Conservation (phyloP, 2,888 invertebrate genomes). For the Melinaea menophilus region DNA sequence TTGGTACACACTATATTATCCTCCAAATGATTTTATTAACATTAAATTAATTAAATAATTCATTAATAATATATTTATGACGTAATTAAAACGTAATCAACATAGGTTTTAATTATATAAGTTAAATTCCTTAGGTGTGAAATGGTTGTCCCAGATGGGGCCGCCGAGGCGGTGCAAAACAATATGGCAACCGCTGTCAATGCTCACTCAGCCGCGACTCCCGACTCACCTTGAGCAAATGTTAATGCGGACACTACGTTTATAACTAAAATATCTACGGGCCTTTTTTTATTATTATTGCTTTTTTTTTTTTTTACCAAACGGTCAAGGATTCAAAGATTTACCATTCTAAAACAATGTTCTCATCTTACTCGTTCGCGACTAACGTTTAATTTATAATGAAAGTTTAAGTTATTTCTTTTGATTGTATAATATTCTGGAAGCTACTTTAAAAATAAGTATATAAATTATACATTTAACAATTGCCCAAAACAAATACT, state of each 20-base stretch:
- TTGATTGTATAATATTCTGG: not conserved
- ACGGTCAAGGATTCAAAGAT: slow-evolving; percentile 49
- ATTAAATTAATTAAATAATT: too few species aligned
- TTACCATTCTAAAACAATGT: slow-evolving; percentile 14
- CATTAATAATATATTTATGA: too few species aligned
- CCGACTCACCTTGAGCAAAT: slow-evolving; percentile 74
- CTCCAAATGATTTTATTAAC: too few species aligned
- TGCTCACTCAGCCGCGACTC: slow-evolving; percentile 72
- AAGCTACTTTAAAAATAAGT: too few species aligned
- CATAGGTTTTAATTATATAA: too few species aligned
- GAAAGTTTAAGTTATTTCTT: not conserved
- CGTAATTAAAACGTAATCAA: too few species aligned
- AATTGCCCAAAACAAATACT: too few species aligned
- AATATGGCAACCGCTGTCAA: slow-evolving; percentile 51
- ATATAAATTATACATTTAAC: too few species aligned
- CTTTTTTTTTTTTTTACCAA: slow-evolving; percentile 38
- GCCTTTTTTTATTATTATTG: slow-evolving; percentile 45
- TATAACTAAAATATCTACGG: slow-evolving; percentile 56
- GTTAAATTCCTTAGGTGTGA: too few species aligned
- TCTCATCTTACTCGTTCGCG: not conserved
- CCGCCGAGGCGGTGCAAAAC: slow-evolving; percentile 42
- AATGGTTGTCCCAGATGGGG: slow-evolving; percentile 43
- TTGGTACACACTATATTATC: too few species aligned
- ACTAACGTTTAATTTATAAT: not conserved
- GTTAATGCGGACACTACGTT: slow-evolving; percentile 68